Conservation (phyloP, 2,888 invertebrate genomes). For the Thymelicus acteon region DNA sequence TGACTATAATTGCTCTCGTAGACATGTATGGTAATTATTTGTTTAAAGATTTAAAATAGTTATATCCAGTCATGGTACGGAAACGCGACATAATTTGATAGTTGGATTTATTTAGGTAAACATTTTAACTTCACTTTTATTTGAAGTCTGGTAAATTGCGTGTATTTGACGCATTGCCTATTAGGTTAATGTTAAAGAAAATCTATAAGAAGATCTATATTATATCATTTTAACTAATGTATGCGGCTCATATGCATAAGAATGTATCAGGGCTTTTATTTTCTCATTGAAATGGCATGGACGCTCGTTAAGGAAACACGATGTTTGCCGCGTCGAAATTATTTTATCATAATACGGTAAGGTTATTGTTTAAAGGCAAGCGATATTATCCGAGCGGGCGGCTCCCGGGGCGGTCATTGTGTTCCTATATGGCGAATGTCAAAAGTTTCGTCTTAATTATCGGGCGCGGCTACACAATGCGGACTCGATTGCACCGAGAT, state of each 20-base stretch:
- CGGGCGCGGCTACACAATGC: constrained; percentile 82
- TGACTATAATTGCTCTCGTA: constrained; percentile 45
- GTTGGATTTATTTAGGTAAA: constrained; percentile 1
- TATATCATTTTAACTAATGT: constrained; percentile 32
- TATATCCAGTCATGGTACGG: constrained; percentile 23
- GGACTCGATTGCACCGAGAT: constrained; percentile 82
- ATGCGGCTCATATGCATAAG: constrained; percentile 48
- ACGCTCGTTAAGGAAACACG: constrained; percentile 78
- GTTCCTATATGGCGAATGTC: constrained; percentile 85
- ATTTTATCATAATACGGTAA: constrained; percentile 80
- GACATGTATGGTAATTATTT: constrained; percentile 41
- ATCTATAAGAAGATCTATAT: neutral
- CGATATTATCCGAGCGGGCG: constrained; percentile 76
- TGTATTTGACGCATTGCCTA: too few relatives aligned
- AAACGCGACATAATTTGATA: constrained; percentile 10
- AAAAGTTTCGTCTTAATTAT: constrained; percentile 85
- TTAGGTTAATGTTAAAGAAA: too few relatives aligned
- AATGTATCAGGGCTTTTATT: constrained; percentile 54
- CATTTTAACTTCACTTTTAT: constrained; percentile 1
- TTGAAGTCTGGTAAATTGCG: neutral
- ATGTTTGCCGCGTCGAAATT: constrained; percentile 79
- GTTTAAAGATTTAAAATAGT: constrained; percentile 38
- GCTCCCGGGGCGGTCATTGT: constrained; percentile 83
- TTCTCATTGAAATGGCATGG: constrained; percentile 61
- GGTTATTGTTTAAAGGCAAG: constrained; percentile 79